A percentile compares a stretch with the other conserved stretches of the same genome.
These are phyloP conservation scores for Daubentonia madagascariensis DNA, from an alignment of 2,113 vertebrate species.

Conservation along the genomic window DNA sequence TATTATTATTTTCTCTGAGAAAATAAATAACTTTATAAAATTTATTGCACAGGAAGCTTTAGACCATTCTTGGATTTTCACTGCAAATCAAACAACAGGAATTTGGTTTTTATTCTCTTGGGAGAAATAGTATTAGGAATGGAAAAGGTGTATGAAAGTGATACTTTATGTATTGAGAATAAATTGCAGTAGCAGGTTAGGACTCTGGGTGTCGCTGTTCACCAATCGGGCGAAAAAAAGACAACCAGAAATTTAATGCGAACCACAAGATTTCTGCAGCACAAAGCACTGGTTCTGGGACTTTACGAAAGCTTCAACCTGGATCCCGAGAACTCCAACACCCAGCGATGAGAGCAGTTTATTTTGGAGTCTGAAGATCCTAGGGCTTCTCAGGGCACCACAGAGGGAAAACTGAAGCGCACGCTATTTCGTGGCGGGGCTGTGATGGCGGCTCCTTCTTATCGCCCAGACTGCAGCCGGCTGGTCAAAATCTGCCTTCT, in stretches of 20 bases:
- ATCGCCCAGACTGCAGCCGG: neutral
- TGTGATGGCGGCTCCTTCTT: constrained; percentile 59
- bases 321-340: neutral
- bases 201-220: constrained; percentile 79
- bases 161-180: neutral
- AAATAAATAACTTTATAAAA: neutral
- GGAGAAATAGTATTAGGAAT: neutral
- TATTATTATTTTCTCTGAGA: neutral
- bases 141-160: neutral
- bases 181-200: constrained; percentile 66
- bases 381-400: neutral
- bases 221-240: constrained; percentile 53
- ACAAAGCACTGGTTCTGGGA: constrained; percentile 15
- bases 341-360: neutral
- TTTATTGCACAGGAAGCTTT: neutral
- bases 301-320: neutral
- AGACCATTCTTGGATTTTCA: neutral
- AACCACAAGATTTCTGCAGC: constrained; percentile 5
- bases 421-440: neutral
- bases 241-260: neutral
- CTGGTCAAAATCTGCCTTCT: constrained; percentile 65
- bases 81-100: constrained; percentile 19
- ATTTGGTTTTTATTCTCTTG: neutral
- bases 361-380: neutral
- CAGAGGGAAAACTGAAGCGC: neutral